Conservation (phyloP, 2,797 vertebrate species). For the Gallinago stenura region DNA sequence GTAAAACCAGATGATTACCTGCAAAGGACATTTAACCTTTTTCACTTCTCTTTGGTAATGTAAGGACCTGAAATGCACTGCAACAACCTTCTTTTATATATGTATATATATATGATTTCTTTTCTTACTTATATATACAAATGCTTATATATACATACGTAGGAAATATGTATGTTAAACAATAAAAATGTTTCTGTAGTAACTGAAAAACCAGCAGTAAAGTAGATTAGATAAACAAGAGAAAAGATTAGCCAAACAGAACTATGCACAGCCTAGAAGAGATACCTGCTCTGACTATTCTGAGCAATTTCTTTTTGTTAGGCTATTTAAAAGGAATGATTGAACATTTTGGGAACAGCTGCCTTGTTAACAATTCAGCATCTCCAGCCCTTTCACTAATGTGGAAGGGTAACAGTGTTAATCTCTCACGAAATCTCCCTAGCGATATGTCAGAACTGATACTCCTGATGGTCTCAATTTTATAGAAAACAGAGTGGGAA, state of each 20-base stretch:
- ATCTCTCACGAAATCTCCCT: neutral
- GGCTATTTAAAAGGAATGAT: neutral
- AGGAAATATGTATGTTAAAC: neutral
- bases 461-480: neutral
- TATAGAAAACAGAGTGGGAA: neutral
- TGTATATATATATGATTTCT: neutral
- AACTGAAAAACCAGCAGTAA: neutral
- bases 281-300: neutral
- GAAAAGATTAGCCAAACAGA: neutral
- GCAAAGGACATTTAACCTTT: neutral
- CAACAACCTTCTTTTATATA: neutral
- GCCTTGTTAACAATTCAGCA: neutral
- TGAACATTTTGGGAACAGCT: neutral
- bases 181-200: neutral
- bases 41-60: neutral
- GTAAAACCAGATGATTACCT: neutral
- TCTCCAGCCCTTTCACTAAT: neutral
- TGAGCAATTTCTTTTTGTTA: neutral
- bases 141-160: rapidly evolving
- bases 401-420: neutral
- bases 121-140: neutral
- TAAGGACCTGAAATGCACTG: neutral
- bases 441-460: neutral
- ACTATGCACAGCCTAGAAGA: neutral
- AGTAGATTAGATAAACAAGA: neutral